phyloP scores from a whole-genome alignment of 1,140 invertebrate genomes.

The Cepaea nemoralis region DNA sequence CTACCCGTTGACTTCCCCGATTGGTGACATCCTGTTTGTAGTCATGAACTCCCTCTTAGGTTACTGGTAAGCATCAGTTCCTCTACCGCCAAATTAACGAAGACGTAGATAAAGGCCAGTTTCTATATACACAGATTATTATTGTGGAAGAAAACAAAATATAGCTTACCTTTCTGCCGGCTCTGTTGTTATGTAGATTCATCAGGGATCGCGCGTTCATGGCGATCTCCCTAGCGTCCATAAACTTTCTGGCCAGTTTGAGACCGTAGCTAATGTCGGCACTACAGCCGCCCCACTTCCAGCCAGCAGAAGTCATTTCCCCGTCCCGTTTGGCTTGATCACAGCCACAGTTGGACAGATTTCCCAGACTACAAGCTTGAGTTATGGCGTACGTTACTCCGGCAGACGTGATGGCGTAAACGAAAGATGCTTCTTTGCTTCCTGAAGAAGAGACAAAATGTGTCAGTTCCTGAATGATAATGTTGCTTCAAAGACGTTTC shows the following conservation, averaged over 20 bases:
- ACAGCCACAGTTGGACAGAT: conserved; percentile 87
- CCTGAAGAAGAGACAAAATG: conserved; percentile 62
- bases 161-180: conserved; percentile 85
- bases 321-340: conserved; percentile 67
- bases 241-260: conserved; percentile 74
- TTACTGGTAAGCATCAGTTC: no score
- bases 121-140: no score
- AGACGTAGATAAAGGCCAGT: no score
- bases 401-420: conserved; percentile 80
- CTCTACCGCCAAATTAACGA: no score
- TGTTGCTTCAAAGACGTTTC: not conserved
- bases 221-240: conserved; percentile 73
- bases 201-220: conserved; percentile 85
- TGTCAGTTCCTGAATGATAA: not conserved
- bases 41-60: no score
- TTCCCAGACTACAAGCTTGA: conserved; percentile 86
- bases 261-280: conserved; percentile 77
- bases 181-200: conserved; percentile 96
- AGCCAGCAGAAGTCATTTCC: conserved; percentile 53
- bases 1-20: no score
- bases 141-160: no score
- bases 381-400: conserved; percentile 87
- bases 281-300: conserved; percentile 74
- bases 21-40: no score
- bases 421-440: conserved; percentile 75